phyloP scores from a whole-genome alignment of 35 echinoderm and acorn worm species.

The Apostichopus parvimensis region DNA sequence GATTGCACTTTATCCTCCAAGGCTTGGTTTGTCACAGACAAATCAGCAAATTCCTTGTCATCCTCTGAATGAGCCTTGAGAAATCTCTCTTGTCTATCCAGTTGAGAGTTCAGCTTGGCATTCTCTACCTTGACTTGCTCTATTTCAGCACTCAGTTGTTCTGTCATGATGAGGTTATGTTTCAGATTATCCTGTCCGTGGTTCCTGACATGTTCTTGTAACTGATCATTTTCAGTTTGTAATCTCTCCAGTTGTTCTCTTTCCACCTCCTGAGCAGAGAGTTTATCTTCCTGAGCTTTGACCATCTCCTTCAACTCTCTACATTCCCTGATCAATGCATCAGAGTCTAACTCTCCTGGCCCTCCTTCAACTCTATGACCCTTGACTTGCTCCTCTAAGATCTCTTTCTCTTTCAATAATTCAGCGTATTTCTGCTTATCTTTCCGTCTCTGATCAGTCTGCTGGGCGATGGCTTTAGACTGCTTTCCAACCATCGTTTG shows the following conservation, averaged over 20 bases:
- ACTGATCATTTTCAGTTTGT: conserved; percentile 58
- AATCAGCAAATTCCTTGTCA: not conserved
- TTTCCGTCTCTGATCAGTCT: conserved; percentile 65
- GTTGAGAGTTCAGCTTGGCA: conserved; percentile 30
- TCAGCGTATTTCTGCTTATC: conserved; percentile 74
- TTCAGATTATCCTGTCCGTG: conserved; percentile 25
- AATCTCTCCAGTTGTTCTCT: conserved; percentile 52
- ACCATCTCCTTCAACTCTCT: conserved; percentile 45
- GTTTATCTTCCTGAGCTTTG: conserved; percentile 37
- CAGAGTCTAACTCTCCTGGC: not conserved
- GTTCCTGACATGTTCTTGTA: conserved; percentile 54
- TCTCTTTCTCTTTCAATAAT: conserved; percentile 63
- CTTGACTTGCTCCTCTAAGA: conserved; percentile 2
- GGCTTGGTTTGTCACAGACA: conserved; percentile 40
- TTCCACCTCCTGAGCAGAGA: conserved; percentile 40
- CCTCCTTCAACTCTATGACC: not conserved
- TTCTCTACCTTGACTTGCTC: conserved; percentile 55
- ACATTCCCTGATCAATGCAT: conserved; percentile 48
- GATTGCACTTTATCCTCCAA: conserved; percentile 55
- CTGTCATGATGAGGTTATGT: conserved; percentile 18
- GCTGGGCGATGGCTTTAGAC: conserved; percentile 84
- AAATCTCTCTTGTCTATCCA: conserved; percentile 25
- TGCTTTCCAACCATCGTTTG: conserved; percentile 73
- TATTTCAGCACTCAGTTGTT: conserved; percentile 61
- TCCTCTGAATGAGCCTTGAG: conserved; percentile 17